Conservation (phyloP, 2,113 vertebrate genomes). For the Ceyx cyanopectus region DNA sequence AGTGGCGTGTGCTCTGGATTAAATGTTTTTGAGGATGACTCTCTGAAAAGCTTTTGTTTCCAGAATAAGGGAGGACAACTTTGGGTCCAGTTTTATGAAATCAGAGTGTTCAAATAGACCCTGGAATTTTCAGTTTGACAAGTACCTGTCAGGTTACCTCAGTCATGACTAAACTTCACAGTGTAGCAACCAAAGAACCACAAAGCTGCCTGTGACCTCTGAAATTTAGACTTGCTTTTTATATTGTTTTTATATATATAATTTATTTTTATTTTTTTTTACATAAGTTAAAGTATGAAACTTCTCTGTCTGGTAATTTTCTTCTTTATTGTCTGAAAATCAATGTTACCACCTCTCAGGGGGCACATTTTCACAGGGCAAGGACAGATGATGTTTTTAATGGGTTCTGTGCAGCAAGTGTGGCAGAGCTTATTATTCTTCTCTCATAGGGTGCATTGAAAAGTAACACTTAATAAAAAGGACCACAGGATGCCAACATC, state of each 20-base stretch:
- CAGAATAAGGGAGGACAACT: background rate
- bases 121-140: background rate
- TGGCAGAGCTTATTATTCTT: slow-evolving; percentile 53
- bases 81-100: background rate
- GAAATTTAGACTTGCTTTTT: background rate
- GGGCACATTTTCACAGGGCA: slow-evolving; percentile 5
- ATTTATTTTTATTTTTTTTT: background rate
- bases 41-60: background rate
- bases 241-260: background rate
- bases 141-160: background rate
- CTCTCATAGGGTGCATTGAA: background rate
- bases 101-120: background rate
- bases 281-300: background rate
- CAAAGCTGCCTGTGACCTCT: background rate
- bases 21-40: background rate
- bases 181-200: background rate
- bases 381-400: slow-evolving; percentile 43
- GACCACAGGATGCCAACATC: slow-evolving; percentile 31
- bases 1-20: background rate
- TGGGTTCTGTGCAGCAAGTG: slow-evolving; percentile 32
- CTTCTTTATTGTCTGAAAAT: slow-evolving; percentile 31
- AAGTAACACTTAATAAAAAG: slow-evolving; percentile 65
- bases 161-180: background rate
- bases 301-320: background rate
- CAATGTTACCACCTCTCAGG: background rate